Evolutionary conservation across 2,888 invertebrate species (phyloP).

Genomic region (Limnephilus marmoratus): DNA sequence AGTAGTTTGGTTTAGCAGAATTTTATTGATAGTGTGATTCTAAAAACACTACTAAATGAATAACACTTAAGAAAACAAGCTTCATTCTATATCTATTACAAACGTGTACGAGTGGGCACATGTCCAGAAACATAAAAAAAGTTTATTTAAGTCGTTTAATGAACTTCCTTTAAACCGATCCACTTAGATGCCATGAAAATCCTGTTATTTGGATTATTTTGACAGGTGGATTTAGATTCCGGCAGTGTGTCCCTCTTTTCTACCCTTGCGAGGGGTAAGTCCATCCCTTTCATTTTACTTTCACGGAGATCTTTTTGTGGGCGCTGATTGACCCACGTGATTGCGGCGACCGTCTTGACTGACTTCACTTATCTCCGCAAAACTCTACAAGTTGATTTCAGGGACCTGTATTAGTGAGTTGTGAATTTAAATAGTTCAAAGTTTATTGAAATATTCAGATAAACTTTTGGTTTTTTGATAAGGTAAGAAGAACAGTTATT

Average conservation of each 20-base stretch:
- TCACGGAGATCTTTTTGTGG: constrained; percentile 57
- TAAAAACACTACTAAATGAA: too few relatives aligned
- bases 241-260: not conserved
- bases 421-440: not conserved
- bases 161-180: not conserved
- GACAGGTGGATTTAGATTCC: not conserved
- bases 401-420: constrained; percentile 46
- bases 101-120: not conserved
- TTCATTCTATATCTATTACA: not conserved
- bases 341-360: constrained; percentile 62
- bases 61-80: too few relatives aligned
- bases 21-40: too few relatives aligned
- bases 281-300: not conserved
- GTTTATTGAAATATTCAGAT: not conserved
- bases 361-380: constrained; percentile 63
- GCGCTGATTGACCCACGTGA: constrained; percentile 65
- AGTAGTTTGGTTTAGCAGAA: too few relatives aligned
- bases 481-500: too few relatives aligned
- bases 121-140: not conserved
- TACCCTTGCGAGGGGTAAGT: not conserved
- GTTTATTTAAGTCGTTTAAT: not conserved
- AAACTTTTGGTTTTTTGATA: too few relatives aligned
- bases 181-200: not conserved
- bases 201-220: not conserved
- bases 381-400: constrained; percentile 65